Evolutionary conservation across 2,797 vertebrate genomes (phyloP).

Genomic region (Sebastes hopkinsi): DNA sequence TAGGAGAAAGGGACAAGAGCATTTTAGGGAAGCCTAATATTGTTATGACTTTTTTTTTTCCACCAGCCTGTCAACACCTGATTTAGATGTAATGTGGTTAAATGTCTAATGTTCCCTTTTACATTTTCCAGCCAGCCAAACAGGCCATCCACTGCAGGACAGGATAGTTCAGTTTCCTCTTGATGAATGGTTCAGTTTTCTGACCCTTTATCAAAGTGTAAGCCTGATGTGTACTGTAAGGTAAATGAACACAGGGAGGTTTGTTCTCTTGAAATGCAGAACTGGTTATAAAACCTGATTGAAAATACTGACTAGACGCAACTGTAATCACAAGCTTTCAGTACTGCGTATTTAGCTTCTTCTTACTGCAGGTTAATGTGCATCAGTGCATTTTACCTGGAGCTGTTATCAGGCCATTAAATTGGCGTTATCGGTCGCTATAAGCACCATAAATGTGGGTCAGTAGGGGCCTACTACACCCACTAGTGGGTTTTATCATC

Average conservation of each 20-base stretch:
- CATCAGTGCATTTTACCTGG: neutral
- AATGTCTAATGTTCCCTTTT: constrained; percentile 80
- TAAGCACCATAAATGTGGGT: no score
- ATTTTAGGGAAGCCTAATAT: constrained; percentile 80
- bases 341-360: neutral
- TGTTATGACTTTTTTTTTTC: constrained; percentile 71
- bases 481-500: no score
- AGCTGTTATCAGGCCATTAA: no score
- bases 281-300: neutral
- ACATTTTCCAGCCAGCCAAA: constrained; percentile 52
- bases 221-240: constrained; percentile 19
- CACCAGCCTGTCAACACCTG: constrained; percentile 79
- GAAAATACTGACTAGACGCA: neutral
- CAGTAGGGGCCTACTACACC: no score
- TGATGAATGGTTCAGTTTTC: constrained; percentile 31
- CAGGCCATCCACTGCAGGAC: constrained; percentile 41
- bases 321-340: neutral
- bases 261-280: constrained; percentile 19
- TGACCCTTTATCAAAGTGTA: constrained; percentile 52
- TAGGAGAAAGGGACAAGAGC: constrained; percentile 78
- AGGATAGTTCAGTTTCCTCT: constrained; percentile 55
- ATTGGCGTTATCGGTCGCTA: no score
- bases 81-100: constrained; percentile 82
- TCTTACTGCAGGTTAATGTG: constrained; percentile 13
- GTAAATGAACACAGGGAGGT: constrained; percentile 25